A percentile compares a stretch with the other conserved stretches of the same genome.
These are phyloP conservation scores for Armadillidium nasatum DNA, from an alignment of 1,140 invertebrate species.

Conservation along the genomic window DNA sequence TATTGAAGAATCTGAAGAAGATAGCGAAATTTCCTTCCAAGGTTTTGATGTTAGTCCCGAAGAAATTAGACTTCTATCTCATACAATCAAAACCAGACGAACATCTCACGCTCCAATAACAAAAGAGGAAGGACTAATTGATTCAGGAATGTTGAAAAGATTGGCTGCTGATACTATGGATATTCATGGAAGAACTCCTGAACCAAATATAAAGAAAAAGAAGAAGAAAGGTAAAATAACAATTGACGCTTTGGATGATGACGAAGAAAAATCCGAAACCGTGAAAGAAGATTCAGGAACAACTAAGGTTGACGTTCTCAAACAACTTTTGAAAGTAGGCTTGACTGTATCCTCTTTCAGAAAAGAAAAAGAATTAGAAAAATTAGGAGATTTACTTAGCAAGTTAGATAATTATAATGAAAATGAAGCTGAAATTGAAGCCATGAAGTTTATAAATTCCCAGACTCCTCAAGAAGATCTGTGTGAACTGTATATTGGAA, in stretches of 20 bases:
- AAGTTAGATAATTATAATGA: conserved; percentile 19
- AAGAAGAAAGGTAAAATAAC: conserved; percentile 50
- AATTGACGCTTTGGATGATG: conserved; percentile 39
- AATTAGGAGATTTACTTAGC: conserved; percentile 29
- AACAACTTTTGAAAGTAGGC: conserved; percentile 38
- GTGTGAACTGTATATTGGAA: conserved; percentile 35
- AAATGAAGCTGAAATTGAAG: conserved; percentile 27
- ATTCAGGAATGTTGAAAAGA: conserved; percentile 62
- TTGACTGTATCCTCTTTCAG: conserved; percentile 36
- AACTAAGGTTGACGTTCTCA: conserved; percentile 36
- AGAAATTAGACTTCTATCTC: conserved; percentile 61
- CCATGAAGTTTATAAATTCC: conserved; percentile 33
- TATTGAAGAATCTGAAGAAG: conserved; percentile 58
- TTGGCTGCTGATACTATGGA: conserved; percentile 62
- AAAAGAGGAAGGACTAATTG: conserved; percentile 60
- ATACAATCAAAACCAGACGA: conserved; percentile 47
- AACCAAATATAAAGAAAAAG: conserved; percentile 52
- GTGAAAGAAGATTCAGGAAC: conserved; percentile 35
- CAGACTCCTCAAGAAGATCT: conserved; percentile 31
- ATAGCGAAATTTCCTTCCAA: conserved; percentile 65
- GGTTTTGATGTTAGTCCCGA: conserved; percentile 67
- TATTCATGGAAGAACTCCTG: conserved; percentile 51
- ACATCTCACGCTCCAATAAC: conserved; percentile 49
- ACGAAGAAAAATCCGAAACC: conserved; percentile 26
- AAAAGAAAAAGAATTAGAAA: conserved; percentile 41